Base-by-base conservation (phyloP, 2,797 vertebrate species). In the Typhlichthys subterraneus region DNA sequence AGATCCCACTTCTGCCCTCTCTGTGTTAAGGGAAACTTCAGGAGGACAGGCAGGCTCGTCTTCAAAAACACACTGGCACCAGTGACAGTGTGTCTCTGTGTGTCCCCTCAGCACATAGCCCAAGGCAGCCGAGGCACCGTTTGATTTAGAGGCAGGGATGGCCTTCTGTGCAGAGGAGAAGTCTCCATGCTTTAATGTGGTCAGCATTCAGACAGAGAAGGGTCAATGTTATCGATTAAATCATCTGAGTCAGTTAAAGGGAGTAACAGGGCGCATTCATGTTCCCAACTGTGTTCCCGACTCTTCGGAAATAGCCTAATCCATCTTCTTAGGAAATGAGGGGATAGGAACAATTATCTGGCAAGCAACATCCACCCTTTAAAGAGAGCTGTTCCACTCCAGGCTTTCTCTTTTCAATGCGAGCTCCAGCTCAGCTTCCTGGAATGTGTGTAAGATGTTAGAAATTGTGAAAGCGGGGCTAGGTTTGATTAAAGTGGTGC, bases 211-310 rank as follows among this genome's bases (percentile, higher is more conserved):
- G 72, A 82, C 72, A 70, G 67, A 70, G 81, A 85, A 73, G 77
- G 88, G 88, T 92, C 90, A 90, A 76, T 87, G 86, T 87, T 93
- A 92, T 93, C 91, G 69, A 86, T 90, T 87, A 80, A 89, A 89
- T 83, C 83, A 91, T 91, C 88, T 77, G 76, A 91, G 82, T 85
- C 87, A 75, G 81, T 88, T 75, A 78, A 76, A 79, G 73, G 66
- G 73, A 73, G 76, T 81, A 86, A 91, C 85, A 81, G 79, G 74
- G 71, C 19, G 72, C 88, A 89, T 90, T 92, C 86, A 87, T 90
- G 83, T 75, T 74, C 72, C 61, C 59, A 49, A 84, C 80, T 70
- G 73, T 83, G 67, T 80, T 67, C 59, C 68, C 19, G 73, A 70
- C 82, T 81, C 82, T 70, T 84, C 59, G 65, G 80, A 88, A 87